These are phyloP conservation scores for Amphiura filiformis DNA, from an alignment of 35 echinoderm and acorn worm species.

Conservation along the genomic window DNA sequence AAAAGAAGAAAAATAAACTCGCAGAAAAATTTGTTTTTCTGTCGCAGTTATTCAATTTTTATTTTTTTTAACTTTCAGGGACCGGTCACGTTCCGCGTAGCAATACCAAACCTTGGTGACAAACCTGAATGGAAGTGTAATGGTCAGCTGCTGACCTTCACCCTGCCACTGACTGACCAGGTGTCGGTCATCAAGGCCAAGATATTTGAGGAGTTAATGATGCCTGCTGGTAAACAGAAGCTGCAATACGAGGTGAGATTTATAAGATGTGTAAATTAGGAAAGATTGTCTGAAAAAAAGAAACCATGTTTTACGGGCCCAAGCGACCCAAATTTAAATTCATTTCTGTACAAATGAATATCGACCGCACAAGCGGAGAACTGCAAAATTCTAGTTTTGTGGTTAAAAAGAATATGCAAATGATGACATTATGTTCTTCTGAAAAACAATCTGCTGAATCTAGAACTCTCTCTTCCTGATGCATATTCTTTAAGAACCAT, in stretches of 20 bases:
- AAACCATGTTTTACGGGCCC: too few species aligned
- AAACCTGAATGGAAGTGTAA: constrained; percentile 92
- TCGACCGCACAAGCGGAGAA: too few species aligned
- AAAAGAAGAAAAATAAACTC: too few species aligned
- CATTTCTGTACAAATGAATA: too few species aligned
- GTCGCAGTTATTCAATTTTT: too few species aligned
- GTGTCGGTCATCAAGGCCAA: constrained; percentile 98
- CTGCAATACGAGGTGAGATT: constrained; percentile 81
- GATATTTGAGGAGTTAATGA: constrained; percentile 80
- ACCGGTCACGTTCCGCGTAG: constrained; percentile 70
- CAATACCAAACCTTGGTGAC: constrained; percentile 57
- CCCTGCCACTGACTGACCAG: constrained; percentile 80
- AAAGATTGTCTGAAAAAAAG: too few species aligned
- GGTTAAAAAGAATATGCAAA: not conserved
- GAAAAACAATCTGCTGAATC: not conserved
- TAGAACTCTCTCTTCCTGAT: constrained; percentile 11
- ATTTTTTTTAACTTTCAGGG: too few species aligned
- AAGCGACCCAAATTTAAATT: too few species aligned
- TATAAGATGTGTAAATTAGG: too few species aligned
- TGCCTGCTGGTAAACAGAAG: constrained; percentile 97
- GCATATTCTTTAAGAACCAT: not conserved
- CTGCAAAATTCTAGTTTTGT: too few species aligned
- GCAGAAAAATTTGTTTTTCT: too few species aligned
- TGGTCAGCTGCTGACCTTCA: constrained; percentile 73
- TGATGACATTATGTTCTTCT: not conserved